A percentile compares a stretch with the other conserved stretches of the same genome.
Conservation (phyloP, 1,140 invertebrate genomes). For the Drosophila parvula region DNA sequence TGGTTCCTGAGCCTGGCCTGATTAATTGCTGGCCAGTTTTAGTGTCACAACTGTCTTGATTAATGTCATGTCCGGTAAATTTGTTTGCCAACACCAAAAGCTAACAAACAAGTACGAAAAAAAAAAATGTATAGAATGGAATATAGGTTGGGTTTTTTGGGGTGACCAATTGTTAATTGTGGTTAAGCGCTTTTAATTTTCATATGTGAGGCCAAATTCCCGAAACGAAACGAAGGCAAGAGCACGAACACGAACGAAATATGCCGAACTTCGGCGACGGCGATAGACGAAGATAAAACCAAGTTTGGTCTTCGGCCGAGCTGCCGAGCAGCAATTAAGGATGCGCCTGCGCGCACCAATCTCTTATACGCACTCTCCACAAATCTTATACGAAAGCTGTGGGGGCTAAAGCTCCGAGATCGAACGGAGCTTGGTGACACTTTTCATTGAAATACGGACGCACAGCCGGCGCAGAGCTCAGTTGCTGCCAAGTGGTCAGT, state of each 20-base stretch:
- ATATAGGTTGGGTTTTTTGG: neutral
- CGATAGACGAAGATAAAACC: constrained; percentile 7
- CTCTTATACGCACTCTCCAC: constrained; percentile 52
- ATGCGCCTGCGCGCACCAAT: constrained; percentile 64
- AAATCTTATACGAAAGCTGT: constrained; percentile 37
- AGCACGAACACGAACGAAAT: constrained; percentile 10
- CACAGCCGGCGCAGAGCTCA: constrained; percentile 73
- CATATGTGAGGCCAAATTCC: constrained; percentile 49
- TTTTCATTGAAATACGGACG: constrained; percentile 75
- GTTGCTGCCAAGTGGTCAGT: constrained; percentile 77
- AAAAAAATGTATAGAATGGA: neutral
- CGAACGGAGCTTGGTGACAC: constrained; percentile 39
- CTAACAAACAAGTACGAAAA: constrained; percentile 1
- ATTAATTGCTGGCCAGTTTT: constrained; percentile 70
- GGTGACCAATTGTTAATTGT: constrained; percentile 76
- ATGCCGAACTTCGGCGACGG: constrained; percentile 1
- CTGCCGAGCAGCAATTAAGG: constrained; percentile 64
- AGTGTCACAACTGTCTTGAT: constrained; percentile 71
- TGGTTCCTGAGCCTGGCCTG: constrained; percentile 47
- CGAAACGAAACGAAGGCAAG: constrained; percentile 19
- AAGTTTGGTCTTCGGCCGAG: constrained; percentile 1
- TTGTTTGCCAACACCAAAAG: constrained; percentile 36
- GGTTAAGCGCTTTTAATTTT: constrained; percentile 80
- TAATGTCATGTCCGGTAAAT: constrained; percentile 57
- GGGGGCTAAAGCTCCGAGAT: constrained; percentile 48